Evolutionary conservation across 2,888 invertebrate species (phyloP), one percentile per base, ranked within the genome.

Genomic region (Coenonympha glycerion): DNA sequence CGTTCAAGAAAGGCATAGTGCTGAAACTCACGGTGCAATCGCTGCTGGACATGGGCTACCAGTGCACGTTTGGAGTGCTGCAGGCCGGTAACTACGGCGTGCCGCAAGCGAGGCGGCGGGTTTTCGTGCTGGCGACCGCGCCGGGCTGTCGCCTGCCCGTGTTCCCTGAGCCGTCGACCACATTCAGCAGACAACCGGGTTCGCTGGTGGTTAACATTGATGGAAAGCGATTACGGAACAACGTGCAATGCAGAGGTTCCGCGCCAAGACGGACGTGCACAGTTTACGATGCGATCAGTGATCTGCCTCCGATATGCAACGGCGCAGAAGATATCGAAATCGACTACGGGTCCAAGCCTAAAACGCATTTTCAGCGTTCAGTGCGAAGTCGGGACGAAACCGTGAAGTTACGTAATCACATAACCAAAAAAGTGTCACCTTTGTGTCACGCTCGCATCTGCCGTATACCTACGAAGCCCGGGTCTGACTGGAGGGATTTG

Each of bases 51-150:
- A 95, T 96, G 92, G 95, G 95, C 0, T 96, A 96, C 69, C 95
- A 95, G 77, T 95, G 94, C 59, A 92, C 94, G 0, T 94, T 95
- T 68, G 95, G 94, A 0, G 89, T 95, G n/a, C 71, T 96, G 9
- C 95, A 95, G 80, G 95, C 95, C 1, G 96, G 95, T 1, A 91
- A 92, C 69, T 95, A 93, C 68, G 96, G 95, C 0, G 91, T 95
- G 2, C 93, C 95, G 2, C 95, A 95, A 72, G 95, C 93, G 0
- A 83, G 95, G 44, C 80, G 94, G 61, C 87, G 95, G 79, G 88
- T 92, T 28, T 92, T 96, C 33, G 91, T 96, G 24, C 72, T 95
- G 54, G 96, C 95, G 0, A 93, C 95, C 3, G 94, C 95, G 5
- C 94, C 95, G 0, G 95, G 94, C 0, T 91, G 90, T 66, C 81